Evolutionary conservation across 2,113 vertebrate genomes (phyloP).

Genomic region (Otocyon megalotis): DNA sequence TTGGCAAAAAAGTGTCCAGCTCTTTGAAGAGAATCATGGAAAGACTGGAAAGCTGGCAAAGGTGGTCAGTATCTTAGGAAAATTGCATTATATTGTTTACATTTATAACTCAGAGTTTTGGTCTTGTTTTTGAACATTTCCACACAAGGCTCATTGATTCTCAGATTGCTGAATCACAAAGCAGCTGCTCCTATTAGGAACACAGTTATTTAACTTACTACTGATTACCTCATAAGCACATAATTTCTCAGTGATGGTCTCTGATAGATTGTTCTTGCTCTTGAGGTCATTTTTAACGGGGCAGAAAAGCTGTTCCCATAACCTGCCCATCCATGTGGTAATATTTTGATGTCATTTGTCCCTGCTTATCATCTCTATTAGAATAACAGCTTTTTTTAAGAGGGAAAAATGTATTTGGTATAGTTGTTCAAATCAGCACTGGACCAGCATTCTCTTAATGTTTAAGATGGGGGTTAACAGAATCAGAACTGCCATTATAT

Average conservation of each 20-base stretch:
- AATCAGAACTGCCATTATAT: neutral
- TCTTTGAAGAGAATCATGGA: neutral
- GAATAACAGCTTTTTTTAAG: neutral
- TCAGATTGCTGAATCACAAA: conserved; percentile 76
- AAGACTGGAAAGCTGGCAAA: conserved; percentile 45
- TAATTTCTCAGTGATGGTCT: conserved; percentile 70
- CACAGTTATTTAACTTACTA: conserved; percentile 65
- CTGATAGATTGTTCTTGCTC: conserved; percentile 40
- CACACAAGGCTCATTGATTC: conserved; percentile 75
- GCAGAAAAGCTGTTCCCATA: conserved; percentile 42
- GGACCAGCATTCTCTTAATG: neutral
- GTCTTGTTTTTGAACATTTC: conserved; percentile 75
- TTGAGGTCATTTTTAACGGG: conserved; percentile 48
- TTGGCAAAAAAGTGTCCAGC: neutral
- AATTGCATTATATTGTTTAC: conserved; percentile 57
- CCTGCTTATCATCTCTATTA: conserved; percentile 30
- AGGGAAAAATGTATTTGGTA: neutral
- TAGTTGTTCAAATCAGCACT: neutral
- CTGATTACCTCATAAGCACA: conserved; percentile 63
- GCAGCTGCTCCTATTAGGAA: conserved; percentile 66
- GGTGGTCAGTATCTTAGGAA: conserved; percentile 48
- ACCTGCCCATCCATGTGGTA: neutral
- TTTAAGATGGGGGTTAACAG: neutral
- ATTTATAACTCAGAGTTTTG: conserved; percentile 62
- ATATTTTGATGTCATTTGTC: conserved; percentile 14